phyloP scores from a whole-genome alignment of 2,888 invertebrate genomes.

The Oscheius sp. region DNA sequence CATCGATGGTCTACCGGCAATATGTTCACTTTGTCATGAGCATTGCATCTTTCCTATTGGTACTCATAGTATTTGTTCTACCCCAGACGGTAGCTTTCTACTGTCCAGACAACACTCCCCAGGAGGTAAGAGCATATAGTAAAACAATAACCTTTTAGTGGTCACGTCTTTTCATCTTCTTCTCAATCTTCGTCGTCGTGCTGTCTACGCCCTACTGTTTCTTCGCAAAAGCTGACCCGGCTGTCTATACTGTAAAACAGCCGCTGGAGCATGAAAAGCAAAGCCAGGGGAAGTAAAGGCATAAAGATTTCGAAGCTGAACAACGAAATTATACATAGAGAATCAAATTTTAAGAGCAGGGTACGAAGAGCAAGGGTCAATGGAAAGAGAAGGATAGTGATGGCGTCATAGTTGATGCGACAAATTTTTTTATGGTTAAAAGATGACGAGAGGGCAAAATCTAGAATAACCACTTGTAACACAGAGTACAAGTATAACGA shows the following conservation, averaged over 20 bases:
- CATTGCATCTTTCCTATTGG: constrained; percentile 46
- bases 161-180: constrained; percentile 9
- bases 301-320: too few species aligned
- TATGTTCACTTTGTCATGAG: constrained; percentile 46
- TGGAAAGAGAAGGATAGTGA: too few species aligned
- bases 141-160: constrained; percentile 7
- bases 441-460: too few species aligned
- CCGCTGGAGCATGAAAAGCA: not conserved
- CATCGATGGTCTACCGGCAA: constrained; percentile 52
- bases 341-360: too few species aligned
- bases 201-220: constrained; percentile 5
- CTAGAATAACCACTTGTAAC: too few species aligned
- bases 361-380: too few species aligned
- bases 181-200: not conserved
- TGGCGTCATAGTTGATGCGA: too few species aligned
- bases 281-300: too few species aligned
- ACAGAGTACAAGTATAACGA: too few species aligned
- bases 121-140: constrained; percentile 37
- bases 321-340: too few species aligned
- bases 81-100: constrained; percentile 43
- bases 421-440: too few species aligned
- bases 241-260: not conserved
- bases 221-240: constrained; percentile 16
- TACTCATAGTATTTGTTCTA: constrained; percentile 41
- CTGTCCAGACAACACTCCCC: constrained; percentile 45